Base-by-base conservation (phyloP, 92 coral and sea anemone genomes). In the Parazoanthus darwini region DNA sequence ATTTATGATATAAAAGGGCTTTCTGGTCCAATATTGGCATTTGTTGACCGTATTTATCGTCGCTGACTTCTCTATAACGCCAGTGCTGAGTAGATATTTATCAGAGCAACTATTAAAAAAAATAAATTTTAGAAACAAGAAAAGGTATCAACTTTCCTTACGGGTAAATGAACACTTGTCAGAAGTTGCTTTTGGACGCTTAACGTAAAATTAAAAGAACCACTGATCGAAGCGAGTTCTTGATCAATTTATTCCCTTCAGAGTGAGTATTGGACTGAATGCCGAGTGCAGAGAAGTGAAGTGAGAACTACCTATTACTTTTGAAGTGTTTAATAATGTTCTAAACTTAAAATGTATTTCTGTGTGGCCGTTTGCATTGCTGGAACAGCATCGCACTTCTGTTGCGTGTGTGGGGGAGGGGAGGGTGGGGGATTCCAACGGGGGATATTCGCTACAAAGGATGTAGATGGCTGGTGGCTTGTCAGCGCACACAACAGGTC, bases 401-500 rank as follows among this genome's bases (percentile, higher is more conserved):
- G 48, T 7, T 37, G 78, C 18, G 35, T 15, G 23, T 42, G 36
- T 50, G 65, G 87, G 78, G 36, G 59, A 74, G 78, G 59, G 66
- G 63, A 0, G 66, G 23, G 79, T 36, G 29, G 65, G 5, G 10
- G 25, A 18, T 80, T 54, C 51, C 14, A 3, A 44, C 6, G 86
- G 78, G 33, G 87, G 78, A 83, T 67, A n/a, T 83, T 83, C 68
- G 26, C 79, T 25, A 29, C 80, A 18, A 63, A 63, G 70, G 70
- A 63, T n/a, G 51, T 29, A 36, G 22, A 51, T 25, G 37, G 63
- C 78, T 46, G 79, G 87, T 84, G 79, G 87, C 78, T 84, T 84
- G 87, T 43, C 79, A 84, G 10, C 36, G 44, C 51, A 35, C 18
- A 18, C 26, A 54, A 54, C 87, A 84, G 87, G 87, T 84, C 75